Conservation (phyloP, 2,113 vertebrate species). For the Alethe diademata region DNA sequence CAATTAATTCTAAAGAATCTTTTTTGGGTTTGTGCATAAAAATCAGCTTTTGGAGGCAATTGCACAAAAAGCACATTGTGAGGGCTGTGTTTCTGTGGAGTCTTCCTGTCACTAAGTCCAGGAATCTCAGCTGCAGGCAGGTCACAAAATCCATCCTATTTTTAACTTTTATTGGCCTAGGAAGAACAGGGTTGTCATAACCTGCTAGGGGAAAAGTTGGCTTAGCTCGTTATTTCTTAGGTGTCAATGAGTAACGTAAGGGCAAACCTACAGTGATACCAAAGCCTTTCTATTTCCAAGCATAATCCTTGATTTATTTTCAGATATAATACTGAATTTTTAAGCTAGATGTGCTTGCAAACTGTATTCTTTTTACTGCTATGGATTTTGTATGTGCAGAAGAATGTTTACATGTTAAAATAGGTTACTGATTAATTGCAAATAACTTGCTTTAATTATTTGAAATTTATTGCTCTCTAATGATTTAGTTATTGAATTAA, state of each 20-base stretch:
- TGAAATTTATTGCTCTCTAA: background rate
- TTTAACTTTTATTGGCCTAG: background rate
- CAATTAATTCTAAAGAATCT: background rate
- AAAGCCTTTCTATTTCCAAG: background rate
- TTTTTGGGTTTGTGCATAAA: background rate
- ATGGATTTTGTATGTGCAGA: background rate
- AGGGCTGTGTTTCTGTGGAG: background rate
- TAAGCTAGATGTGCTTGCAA: background rate
- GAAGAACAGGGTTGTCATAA: background rate
- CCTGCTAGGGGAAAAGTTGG: background rate
- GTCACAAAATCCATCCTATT: background rate
- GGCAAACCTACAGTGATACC: background rate
- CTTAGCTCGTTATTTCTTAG: background rate
- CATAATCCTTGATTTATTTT: background rate
- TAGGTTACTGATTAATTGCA: background rate
- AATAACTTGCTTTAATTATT: background rate
- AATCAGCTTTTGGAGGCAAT: background rate
- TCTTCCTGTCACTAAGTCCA: background rate
- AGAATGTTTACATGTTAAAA: background rate
- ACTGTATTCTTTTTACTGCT: background rate
- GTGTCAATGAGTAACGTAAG: fast-evolving
- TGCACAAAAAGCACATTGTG: background rate
- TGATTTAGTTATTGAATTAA: background rate
- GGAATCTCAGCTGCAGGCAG: background rate
- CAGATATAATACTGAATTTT: background rate